Base-by-base conservation (phyloP, 1,140 invertebrate species). In the Macrobrachium rosenbergii region DNA sequence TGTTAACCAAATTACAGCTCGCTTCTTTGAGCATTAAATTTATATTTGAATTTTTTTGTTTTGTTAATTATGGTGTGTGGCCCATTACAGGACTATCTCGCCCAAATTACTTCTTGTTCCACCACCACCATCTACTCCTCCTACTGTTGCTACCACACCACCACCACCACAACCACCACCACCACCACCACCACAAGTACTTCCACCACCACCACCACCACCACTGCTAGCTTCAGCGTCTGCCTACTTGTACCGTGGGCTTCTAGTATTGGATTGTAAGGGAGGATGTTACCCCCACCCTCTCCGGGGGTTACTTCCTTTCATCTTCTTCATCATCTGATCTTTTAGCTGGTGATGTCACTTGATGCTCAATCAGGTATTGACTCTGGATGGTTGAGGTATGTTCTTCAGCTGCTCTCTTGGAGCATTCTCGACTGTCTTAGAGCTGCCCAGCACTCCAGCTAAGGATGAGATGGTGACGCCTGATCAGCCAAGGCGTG, bases 21-120 rank as follows among this genome's bases (percentile, higher is more conserved):
- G 80, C 45, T 82, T 21, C 80, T 82, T 82, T 82, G 80, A 82
- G 28, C 80, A 67, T 82, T 67, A 82, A 64, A 82, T 82, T 45
- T 45, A 45, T 67, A 58, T 77, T n/a, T 77, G 45, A 58, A 69
- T 60, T 28, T n/a, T 81, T 81, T 82, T 72, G 76, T 87, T 87
- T 87, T 88, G 80, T 88, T 88, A 88, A 88, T 88, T 83, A 62
- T 88, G 86, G 86, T 88, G 86, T 88, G 86, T 88, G 86, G 86
- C 86, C 76, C 81, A 82, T 88, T 88, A 88, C 86, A 88, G 86
- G 86, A 88, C 86, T 88, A 88, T 88, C 86, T 88, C 86, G 86
- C 86, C 86, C 86, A 88, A 88, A 88, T 88, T 88, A 88, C 86
- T 88, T 88, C 86, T 88, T 88, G 86, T 88, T 78, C 86, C 86